These are phyloP conservation scores for Acanthosoma haemorrhoidale DNA, from an alignment of 2,888 invertebrate genomes.

Conservation along the genomic window DNA sequence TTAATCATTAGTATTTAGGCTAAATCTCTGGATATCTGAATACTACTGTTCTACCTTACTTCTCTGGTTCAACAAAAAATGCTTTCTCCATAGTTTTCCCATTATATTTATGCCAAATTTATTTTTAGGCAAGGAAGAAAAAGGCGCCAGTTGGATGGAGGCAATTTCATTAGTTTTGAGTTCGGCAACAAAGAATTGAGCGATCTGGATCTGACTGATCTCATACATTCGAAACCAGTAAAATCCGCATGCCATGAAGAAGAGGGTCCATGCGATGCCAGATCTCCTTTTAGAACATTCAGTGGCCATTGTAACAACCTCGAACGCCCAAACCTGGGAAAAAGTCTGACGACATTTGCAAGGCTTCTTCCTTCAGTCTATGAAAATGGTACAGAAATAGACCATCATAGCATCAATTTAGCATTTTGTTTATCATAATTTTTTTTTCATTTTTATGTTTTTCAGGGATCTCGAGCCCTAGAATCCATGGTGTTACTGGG, in stretches of 20 bases:
- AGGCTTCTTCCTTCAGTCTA: conserved; percentile 79
- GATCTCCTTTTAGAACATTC: conserved; percentile 54
- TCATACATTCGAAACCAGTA: conserved; percentile 50
- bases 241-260: conserved; percentile 59
- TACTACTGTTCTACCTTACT: no score
- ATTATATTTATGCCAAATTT: neutral
- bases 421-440: neutral
- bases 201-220: conserved; percentile 68
- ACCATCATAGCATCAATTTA: neutral
- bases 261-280: conserved; percentile 52
- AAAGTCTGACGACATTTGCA: conserved; percentile 78
- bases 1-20: no score
- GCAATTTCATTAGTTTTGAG: conserved; percentile 52
- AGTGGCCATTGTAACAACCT: conserved; percentile 86
- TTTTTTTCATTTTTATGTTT: neutral
- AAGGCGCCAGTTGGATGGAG: conserved; percentile 65
- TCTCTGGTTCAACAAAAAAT: neutral
- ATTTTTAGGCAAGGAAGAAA: conserved; percentile 50
- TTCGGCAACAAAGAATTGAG: conserved; percentile 61
- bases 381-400: conserved; percentile 70
- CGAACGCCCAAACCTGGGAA: conserved; percentile 73
- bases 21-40: no score
- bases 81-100: neutral
- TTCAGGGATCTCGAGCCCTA: conserved; percentile 71
- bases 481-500: conserved; percentile 68